Evolutionary conservation across 2,797 vertebrate species (phyloP).

Genomic region (Falco novaeseelandiae): DNA sequence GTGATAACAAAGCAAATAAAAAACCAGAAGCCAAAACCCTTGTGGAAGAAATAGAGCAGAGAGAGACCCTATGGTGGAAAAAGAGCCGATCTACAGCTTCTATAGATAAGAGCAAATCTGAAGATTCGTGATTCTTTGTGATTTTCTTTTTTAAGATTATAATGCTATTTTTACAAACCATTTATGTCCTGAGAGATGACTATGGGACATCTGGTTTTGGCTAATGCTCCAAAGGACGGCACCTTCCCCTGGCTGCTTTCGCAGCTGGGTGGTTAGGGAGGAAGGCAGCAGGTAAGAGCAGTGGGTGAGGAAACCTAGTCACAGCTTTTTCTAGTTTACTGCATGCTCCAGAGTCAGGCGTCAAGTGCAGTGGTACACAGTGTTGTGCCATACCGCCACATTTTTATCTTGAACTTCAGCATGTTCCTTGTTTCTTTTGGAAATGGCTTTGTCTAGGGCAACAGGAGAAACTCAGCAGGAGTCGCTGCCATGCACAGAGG

Average conservation of each 20-base stretch:
- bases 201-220: neutral
- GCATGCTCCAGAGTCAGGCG: neutral
- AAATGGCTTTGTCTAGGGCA: neutral
- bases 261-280: neutral
- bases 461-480: neutral
- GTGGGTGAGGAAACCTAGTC: neutral
- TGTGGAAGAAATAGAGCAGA: neutral
- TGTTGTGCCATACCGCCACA: neutral
- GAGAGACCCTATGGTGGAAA: neutral
- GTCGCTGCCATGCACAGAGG: accelerated
- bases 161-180: neutral
- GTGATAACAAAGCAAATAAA: slow-evolving; percentile 43
- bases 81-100: neutral
- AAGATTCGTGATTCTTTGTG: neutral
- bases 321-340: neutral
- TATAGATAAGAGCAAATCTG: neutral
- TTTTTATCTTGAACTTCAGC: neutral
- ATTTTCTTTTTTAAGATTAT: neutral
- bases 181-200: neutral
- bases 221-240: neutral
- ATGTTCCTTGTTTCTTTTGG: neutral
- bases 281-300: neutral
- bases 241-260: neutral
- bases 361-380: neutral
- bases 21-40: neutral